Base-by-base conservation (phyloP, 2,113 vertebrate species). In the Athene cunicularia region DNA sequence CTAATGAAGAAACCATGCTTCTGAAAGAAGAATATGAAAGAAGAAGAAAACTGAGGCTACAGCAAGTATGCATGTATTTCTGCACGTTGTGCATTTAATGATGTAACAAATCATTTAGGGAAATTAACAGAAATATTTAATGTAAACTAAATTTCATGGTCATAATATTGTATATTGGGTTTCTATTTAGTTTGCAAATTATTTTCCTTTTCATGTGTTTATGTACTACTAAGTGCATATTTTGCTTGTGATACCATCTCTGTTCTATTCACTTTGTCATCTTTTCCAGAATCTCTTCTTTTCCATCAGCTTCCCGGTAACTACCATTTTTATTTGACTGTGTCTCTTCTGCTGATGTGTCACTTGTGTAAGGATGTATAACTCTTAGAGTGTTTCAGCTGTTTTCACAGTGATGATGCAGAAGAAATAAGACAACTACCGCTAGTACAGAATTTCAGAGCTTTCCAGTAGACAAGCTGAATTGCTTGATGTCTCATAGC, bases 1-100 rank as follows among this genome's bases (percentile, higher is more conserved):
- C 99, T 6, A 99, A 99, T 82, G 99, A 99, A 86, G 99, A 99
- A 97, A 98, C 98, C 32, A 98, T 98, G 73, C 58, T 99, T 73
- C 81, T 99, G 76, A 98, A 98, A 93, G 99, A 99, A 70, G 99
- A 99, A 59, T 98, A 98, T 6, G 99, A 99, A 83, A 98, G 99
- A 93, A 98, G 99, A 95, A 98, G 99, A 80, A 99, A 99, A 96
- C 95, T 99, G 62, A 98, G 99, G 75, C 96, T 99, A 50, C 98
- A 99, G 50, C 99, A 99, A 98, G 99, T 99, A 94, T 88, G 91
- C 23, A 63, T 76, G 4, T 72, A 3, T 77, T 87, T 89, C 74
- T 81, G 16, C 43, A 30, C 2, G 1, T 20, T 73, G 20, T 79
- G 5, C 2, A 7, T 60, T 90, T 60, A 72, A 23, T 45, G 20